A percentile compares a stretch with the other conserved stretches of the same genome.
phyloP scores from a whole-genome alignment of 2,888 invertebrate species.

The Fissipunctia ypsillon region DNA sequence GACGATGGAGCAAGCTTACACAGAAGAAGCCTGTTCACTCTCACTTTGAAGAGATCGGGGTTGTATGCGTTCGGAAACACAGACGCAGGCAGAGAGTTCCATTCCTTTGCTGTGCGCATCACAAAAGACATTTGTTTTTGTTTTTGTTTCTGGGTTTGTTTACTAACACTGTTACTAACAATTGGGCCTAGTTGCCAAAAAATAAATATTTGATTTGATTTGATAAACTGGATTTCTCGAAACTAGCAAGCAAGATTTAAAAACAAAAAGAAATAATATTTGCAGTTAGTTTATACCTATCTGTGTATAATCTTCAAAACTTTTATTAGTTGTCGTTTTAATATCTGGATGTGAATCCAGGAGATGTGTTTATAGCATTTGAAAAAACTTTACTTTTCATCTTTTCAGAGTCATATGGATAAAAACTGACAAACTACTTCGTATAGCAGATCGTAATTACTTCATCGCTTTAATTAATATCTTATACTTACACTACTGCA shows the following conservation, averaged over 20 bases:
- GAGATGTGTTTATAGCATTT: background rate
- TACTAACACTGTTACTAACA: too few species aligned
- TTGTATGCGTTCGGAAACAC: too few species aligned
- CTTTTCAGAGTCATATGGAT: background rate
- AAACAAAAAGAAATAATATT: slow-evolving; percentile 4
- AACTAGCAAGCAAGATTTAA: slow-evolving; percentile 11
- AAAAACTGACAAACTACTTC: background rate
- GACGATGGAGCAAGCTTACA: too few species aligned
- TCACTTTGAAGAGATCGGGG: too few species aligned
- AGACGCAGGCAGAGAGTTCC: too few species aligned
- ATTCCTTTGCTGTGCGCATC: too few species aligned
- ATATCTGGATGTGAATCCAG: slow-evolving; percentile 1
- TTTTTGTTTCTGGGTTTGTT: too few species aligned
- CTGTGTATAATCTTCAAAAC: slow-evolving; percentile 6
- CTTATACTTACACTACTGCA: background rate
- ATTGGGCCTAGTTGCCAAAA: too few species aligned
- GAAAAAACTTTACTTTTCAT: background rate
- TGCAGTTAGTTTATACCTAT: background rate
- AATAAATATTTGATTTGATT: too few species aligned
- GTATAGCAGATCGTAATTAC: background rate
- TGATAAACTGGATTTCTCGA: background rate
- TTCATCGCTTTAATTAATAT: background rate
- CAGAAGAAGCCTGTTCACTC: too few species aligned
- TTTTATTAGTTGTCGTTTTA: background rate
- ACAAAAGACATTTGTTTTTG: too few species aligned